Percentiles rank a stretch among this genome's conserved stretches.
phyloP scores from a whole-genome alignment of 2,888 invertebrate genomes.

The Tanypteryx hageni region DNA sequence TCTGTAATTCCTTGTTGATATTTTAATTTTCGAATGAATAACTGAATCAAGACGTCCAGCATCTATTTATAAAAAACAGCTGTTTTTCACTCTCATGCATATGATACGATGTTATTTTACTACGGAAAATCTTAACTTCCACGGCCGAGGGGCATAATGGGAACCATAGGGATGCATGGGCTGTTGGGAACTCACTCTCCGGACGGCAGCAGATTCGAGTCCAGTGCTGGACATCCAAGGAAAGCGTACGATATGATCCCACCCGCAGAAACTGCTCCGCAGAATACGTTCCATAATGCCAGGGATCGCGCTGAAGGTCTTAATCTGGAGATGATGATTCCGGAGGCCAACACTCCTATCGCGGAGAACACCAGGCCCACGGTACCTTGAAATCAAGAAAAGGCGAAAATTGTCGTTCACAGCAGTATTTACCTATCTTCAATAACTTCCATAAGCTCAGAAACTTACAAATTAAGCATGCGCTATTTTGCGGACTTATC shows the following conservation, averaged over 20 bases:
- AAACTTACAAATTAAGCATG: neutral
- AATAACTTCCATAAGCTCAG: neutral
- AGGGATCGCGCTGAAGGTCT: constrained; percentile 82
- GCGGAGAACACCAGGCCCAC: constrained; percentile 84
- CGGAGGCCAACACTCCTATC: constrained; percentile 82
- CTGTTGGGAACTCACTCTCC: constrained; percentile 72
- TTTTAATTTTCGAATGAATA: no score
- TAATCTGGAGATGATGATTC: constrained; percentile 81
- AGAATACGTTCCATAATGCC: constrained; percentile 83
- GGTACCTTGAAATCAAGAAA: constrained; percentile 74
- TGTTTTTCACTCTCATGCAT: no score
- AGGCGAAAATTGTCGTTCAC: neutral
- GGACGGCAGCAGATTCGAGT: constrained; percentile 74
- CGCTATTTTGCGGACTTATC: neutral
- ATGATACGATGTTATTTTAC: neutral
- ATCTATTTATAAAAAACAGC: no score
- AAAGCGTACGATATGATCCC: constrained; percentile 82
- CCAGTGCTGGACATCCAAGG: constrained; percentile 82
- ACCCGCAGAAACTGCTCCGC: constrained; percentile 80
- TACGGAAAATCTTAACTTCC: neutral
- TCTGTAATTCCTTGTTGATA: no score
- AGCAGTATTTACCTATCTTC: neutral
- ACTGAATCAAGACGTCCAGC: no score
- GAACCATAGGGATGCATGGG: neutral
- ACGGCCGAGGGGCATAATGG: neutral